phyloP scores from a whole-genome alignment of 2,888 invertebrate genomes.

The Boloria euphrosyne region DNA sequence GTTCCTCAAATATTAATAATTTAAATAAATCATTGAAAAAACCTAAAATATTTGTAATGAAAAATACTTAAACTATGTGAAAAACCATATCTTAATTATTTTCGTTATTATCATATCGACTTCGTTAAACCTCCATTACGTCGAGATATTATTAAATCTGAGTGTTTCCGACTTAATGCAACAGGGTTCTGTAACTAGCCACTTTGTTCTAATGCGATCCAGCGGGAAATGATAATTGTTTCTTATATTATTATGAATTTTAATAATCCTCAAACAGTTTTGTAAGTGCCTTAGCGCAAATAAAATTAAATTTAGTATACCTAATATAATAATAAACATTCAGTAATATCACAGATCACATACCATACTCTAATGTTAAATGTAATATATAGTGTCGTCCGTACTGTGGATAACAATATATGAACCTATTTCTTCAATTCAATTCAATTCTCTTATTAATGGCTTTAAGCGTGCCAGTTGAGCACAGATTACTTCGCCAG shows the following conservation, averaged over 20 bases:
- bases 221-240: conserved; percentile 10
- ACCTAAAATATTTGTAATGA: not conserved
- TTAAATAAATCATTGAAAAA: not conserved
- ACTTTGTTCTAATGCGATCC: conserved; percentile 15
- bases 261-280: conserved; percentile 14
- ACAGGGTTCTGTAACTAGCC: conserved; percentile 14
- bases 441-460: no score
- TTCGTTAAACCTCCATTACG: conserved; percentile 32
- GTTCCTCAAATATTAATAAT: no score
- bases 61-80: conserved; percentile 4
- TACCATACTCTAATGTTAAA: no score
- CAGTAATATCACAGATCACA: no score
- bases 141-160: conserved; percentile 22
- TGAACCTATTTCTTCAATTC: no score
- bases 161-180: conserved; percentile 18
- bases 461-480: no score
- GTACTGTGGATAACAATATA: no score
- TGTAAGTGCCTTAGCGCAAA: conserved; percentile 8
- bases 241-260: conserved; percentile 20
- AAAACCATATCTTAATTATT: conserved; percentile 32
- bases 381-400: no score
- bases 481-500: no score
- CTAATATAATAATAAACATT: no score
- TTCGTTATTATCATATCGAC: conserved; percentile 27
- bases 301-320: not conserved